Evolutionary conservation across 1,140 invertebrate genomes (phyloP).

Genomic region (Bilobella aurantiaca): DNA sequence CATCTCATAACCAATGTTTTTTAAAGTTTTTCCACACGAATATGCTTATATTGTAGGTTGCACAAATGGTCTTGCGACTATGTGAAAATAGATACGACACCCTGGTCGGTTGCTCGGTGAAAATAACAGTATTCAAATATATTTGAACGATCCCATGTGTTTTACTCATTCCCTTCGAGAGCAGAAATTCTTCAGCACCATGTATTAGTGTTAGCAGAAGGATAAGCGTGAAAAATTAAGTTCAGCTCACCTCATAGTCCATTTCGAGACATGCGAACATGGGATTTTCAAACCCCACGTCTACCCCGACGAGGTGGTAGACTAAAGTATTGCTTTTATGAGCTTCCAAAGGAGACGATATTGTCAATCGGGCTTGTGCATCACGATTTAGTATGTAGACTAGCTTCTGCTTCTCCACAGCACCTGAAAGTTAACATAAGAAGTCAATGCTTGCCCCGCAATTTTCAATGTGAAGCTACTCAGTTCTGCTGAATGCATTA

Average conservation of each 20-base stretch:
- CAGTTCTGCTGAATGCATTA: too few species aligned
- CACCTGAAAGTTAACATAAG: slow-evolving; percentile 46
- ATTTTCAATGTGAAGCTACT: neutral
- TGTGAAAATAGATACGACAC: too few species aligned
- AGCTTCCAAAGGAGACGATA: slow-evolving; percentile 96
- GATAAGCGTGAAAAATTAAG: neutral
- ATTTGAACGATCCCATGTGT: too few species aligned
- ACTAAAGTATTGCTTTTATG: slow-evolving; percentile 99
- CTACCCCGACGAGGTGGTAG: slow-evolving; percentile 96
- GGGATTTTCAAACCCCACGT: slow-evolving; percentile 98
- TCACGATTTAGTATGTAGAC: slow-evolving; percentile 98
- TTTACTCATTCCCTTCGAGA: neutral
- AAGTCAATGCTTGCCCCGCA: neutral
- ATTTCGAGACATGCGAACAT: slow-evolving; percentile 99
- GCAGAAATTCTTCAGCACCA: neutral
- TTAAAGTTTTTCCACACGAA: too few species aligned
- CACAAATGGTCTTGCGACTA: too few species aligned
- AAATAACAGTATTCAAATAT: too few species aligned
- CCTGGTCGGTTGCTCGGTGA: too few species aligned
- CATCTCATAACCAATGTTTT: too few species aligned
- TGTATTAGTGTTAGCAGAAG: neutral
- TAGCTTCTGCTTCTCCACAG: slow-evolving; percentile 96
- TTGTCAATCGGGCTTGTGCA: slow-evolving; percentile 89
- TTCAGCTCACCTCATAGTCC: slow-evolving; percentile 76
- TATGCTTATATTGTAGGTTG: too few species aligned